These are phyloP conservation scores for Phalacrocorax carbo DNA, from an alignment of 2,113 vertebrate genomes.

Conservation along the genomic window DNA sequence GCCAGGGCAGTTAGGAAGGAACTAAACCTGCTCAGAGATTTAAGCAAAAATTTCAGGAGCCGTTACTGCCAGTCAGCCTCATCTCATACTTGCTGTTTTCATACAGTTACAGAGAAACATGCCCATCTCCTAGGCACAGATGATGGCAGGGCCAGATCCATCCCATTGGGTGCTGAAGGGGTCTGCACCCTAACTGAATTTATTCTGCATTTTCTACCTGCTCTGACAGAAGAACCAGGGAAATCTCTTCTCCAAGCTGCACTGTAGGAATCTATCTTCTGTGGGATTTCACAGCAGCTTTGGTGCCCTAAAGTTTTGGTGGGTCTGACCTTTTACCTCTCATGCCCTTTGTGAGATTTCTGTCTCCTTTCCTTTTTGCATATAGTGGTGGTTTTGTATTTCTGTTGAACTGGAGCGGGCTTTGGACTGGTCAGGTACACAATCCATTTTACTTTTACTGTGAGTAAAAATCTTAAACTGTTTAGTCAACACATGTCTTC, in stretches of 20 bases:
- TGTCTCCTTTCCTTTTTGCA: background rate
- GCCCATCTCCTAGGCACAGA: background rate
- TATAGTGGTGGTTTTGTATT: background rate
- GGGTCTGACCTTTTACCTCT: background rate
- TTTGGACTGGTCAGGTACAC: background rate
- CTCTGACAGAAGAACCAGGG: background rate
- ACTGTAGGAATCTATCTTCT: background rate
- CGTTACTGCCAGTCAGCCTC: background rate
- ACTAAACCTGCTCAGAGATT: background rate
- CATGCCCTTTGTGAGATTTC: background rate
- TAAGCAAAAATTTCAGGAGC: background rate
- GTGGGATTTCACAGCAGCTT: background rate
- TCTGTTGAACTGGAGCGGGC: background rate
- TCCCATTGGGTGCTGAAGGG: background rate
- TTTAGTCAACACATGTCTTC: constrained; percentile 22
- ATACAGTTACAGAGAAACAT: background rate
- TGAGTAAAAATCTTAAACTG: background rate
- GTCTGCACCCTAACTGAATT: background rate
- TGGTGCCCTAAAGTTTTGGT: background rate
- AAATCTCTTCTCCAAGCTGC: background rate
- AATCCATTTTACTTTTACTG: background rate
- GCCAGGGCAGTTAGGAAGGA: background rate
- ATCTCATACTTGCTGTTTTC: background rate
- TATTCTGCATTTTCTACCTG: background rate
- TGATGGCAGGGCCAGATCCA: background rate